Evolutionary conservation across 1,140 invertebrate genomes (phyloP), one percentile per base, ranked within the genome.

Genomic region (Drosophila auraria): DNA sequence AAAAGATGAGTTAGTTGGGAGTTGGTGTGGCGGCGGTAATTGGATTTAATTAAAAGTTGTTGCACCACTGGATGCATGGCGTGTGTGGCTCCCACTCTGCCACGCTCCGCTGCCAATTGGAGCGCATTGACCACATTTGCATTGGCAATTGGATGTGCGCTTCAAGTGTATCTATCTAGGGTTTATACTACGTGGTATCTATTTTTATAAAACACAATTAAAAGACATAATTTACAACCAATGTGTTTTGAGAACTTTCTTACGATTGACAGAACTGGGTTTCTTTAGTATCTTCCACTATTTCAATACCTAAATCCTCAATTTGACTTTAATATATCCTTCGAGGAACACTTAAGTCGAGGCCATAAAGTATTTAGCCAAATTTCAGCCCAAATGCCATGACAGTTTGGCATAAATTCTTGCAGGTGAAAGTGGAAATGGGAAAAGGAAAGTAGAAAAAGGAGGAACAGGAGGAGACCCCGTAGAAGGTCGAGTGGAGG

Each of bases 31-130:
- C 17, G 25, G 64, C 62, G 25, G 66, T 79, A 89, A 89, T 89
- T 89, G 69, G 63, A 73, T 89, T 90, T 81, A 90, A 90, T 89
- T 89, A 89, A 89, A 90, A 84, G 33, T 84, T 89, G 81, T 89
- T 89, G 84, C 84, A 84, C 84, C 78, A 90, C 74, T 89, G 84
- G 86, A 78, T 59, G 69, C 77, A 64, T 87, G 78, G 86, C 84
- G 84, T 87, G 84, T 44, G 54, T 40, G 49, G 81, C 84, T 63
- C 38, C 60, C 58, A 81, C 81, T 81, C 66, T 40, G 84, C 68
- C 71, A 71, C 78, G 86, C 78, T 87, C 54, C 60, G 84, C 45
- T 90, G 70, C 47, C 64, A 71, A 72, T 83, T 72, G 83, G 72
- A 80, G 83, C 83, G 83, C 80, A 83, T 66, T 84, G 81, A 80